These are phyloP conservation scores for Antedon mediterranea DNA, from an alignment of 53 echinoderm and acorn worm species.

Conservation along the genomic window DNA sequence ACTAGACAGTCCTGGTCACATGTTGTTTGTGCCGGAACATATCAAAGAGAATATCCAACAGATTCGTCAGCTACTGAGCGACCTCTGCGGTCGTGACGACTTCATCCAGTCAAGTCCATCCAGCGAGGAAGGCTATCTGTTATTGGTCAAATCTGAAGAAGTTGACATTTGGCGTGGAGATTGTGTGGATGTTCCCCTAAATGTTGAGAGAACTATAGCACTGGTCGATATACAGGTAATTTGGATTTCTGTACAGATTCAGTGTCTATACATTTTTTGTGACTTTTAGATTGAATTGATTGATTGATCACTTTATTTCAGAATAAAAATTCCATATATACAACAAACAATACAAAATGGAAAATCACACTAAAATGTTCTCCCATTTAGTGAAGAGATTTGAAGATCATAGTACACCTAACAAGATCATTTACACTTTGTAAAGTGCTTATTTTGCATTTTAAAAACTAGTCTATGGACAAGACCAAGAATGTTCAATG, in stretches of 20 bases:
- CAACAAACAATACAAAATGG: too few species aligned
- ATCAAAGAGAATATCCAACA: conserved; percentile 42
- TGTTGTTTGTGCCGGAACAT: conserved; percentile 73
- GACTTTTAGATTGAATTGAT: too few species aligned
- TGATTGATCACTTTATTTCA: too few species aligned
- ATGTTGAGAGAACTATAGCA: conserved; percentile 83
- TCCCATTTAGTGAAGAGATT: too few species aligned
- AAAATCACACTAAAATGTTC: too few species aligned
- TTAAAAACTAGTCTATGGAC: too few species aligned
- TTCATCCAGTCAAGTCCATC: conserved; percentile 20
- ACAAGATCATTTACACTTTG: too few species aligned
- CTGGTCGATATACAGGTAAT: conserved; percentile 83
- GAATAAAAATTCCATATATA: too few species aligned
- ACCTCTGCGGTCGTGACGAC: conserved; percentile 80
- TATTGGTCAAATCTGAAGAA: conserved; percentile 45
- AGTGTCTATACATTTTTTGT: background rate
- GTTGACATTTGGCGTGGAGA: conserved; percentile 42
- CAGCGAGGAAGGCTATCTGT: conserved; percentile 53
- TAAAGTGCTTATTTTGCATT: too few species aligned
- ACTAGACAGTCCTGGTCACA: conserved; percentile 40
- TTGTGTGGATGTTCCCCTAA: conserved; percentile 43
- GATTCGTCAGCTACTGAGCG: conserved; percentile 71
- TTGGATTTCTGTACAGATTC: too few species aligned
- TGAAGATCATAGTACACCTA: too few species aligned
- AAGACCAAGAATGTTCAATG: too few species aligned